A percentile compares a stretch with the other conserved stretches of the same genome.
phyloP scores from a whole-genome alignment of 1,140 invertebrate genomes.

The Saccostrea glomerata region DNA sequence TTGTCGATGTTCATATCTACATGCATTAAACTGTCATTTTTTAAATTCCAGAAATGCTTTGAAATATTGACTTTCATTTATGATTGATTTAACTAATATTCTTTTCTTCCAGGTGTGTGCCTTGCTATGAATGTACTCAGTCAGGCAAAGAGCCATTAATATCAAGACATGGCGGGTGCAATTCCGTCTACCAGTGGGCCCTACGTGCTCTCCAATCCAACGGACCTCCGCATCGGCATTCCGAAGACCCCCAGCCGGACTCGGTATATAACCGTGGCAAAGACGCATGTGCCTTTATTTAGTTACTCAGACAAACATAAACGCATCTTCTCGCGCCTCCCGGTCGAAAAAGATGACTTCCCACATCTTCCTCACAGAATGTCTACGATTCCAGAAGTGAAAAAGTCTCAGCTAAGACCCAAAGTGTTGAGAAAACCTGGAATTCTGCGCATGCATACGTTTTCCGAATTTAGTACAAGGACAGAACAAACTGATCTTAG shows the following conservation, averaged over 20 bases:
- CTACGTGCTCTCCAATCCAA: conserved; percentile 1
- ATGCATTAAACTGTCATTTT: background rate
- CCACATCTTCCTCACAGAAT: conserved; percentile 15
- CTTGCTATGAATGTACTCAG: background rate
- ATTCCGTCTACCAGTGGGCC: conserved; percentile 9
- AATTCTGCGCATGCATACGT: conserved; percentile 29
- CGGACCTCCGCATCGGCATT: conserved; percentile 21
- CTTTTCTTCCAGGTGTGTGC: background rate
- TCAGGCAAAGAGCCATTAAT: background rate
- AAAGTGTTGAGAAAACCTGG: background rate
- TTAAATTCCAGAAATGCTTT: background rate
- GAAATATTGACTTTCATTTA: too few species aligned
- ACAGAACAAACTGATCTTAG: background rate
- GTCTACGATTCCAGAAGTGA: background rate
- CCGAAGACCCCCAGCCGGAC: background rate
- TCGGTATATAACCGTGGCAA: conserved; percentile 26
- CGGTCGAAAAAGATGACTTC: conserved; percentile 1
- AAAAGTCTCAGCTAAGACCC: background rate
- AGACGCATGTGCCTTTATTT: conserved; percentile 15
- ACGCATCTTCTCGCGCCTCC: background rate
- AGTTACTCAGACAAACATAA: conserved; percentile 7
- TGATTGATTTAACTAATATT: background rate
- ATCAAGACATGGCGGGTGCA: background rate
- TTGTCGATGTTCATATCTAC: background rate
- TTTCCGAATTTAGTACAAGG: conserved; percentile 18